Evolutionary conservation across 1,140 invertebrate species (phyloP).

Genomic region (Drosophila auraria): DNA sequence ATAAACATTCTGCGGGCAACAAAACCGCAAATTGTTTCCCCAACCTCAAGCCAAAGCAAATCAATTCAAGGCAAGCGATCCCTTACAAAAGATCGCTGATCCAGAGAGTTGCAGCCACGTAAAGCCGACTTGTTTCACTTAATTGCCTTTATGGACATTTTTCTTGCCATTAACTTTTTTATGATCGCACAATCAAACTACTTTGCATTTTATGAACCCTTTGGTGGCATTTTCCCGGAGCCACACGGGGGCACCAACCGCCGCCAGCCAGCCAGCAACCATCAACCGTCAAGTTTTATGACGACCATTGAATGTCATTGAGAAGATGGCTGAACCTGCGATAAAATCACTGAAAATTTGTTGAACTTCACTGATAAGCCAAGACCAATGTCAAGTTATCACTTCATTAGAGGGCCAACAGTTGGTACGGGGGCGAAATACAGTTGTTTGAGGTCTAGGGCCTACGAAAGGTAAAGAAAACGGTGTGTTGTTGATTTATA

Average conservation of each 20-base stretch:
- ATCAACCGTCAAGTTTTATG: conserved; percentile 53
- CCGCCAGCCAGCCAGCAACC: background rate
- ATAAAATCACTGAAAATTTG: conserved; percentile 79
- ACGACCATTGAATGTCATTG: conserved; percentile 60
- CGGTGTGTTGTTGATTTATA: conserved; percentile 12
- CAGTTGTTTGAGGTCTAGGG: conserved; percentile 9
- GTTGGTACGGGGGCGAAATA: conserved; percentile 6
- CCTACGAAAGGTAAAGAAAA: conserved; percentile 1
- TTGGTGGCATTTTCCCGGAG: conserved; percentile 18
- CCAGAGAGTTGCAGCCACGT: conserved; percentile 16
- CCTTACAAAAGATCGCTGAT: conserved; percentile 36
- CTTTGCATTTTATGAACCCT: conserved; percentile 75
- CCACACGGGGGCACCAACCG: conserved; percentile 33
- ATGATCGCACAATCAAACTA: conserved; percentile 74
- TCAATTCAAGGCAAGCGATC: conserved; percentile 46
- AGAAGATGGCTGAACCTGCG: conserved; percentile 50
- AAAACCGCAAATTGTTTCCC: conserved; percentile 74
- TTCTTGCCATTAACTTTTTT: conserved; percentile 68
- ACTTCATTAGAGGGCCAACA: conserved; percentile 60
- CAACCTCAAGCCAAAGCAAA: conserved; percentile 47
- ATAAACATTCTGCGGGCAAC: conserved; percentile 32
- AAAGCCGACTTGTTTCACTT: conserved; percentile 49
- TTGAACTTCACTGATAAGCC: conserved; percentile 57
- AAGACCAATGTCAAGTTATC: conserved; percentile 56
- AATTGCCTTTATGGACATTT: conserved; percentile 76